Conservation (phyloP, 1,140 invertebrate species). For the Cotesia chilonis region DNA sequence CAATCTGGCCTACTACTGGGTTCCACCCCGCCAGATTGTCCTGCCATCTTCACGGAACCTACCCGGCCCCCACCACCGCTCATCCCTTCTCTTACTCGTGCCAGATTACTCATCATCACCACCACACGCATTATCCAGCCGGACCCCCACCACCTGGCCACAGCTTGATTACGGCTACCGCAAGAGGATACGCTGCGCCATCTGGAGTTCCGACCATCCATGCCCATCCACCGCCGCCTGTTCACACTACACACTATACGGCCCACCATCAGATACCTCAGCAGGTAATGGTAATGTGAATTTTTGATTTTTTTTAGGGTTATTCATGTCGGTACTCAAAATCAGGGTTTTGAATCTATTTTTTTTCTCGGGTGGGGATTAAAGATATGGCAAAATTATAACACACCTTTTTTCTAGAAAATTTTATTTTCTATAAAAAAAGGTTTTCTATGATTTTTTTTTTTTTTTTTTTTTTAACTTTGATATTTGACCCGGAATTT, state of each 20-base stretch:
- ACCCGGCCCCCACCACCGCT: conserved; percentile 54
- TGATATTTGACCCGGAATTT: no score
- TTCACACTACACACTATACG: conserved; percentile 58
- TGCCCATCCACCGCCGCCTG: conserved; percentile 55
- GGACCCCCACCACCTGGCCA: conserved; percentile 53
- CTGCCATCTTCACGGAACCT: conserved; percentile 59
- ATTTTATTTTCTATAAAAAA: no score
- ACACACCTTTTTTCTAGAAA: no score
- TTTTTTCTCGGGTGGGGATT: no score
- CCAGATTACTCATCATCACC: conserved; percentile 59
- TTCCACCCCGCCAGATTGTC: conserved; percentile 52
- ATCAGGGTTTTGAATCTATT: no score
- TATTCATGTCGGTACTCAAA: no score
- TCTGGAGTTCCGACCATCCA: conserved; percentile 56
- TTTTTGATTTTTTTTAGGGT: conserved; percentile 6
- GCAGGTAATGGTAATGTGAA: conserved; percentile 48
- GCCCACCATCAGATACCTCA: conserved; percentile 61
- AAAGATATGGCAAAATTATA: no score
- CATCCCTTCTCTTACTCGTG: conserved; percentile 61
- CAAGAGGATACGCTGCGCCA: conserved; percentile 58
- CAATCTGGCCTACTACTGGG: conserved; percentile 55
- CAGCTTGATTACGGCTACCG: conserved; percentile 54
- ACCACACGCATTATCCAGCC: conserved; percentile 56
- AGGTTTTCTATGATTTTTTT: no score
- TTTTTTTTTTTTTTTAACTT: no score